phyloP scores from a whole-genome alignment of 2,113 vertebrate genomes.

The Sinocyclocheilus grahami region DNA sequence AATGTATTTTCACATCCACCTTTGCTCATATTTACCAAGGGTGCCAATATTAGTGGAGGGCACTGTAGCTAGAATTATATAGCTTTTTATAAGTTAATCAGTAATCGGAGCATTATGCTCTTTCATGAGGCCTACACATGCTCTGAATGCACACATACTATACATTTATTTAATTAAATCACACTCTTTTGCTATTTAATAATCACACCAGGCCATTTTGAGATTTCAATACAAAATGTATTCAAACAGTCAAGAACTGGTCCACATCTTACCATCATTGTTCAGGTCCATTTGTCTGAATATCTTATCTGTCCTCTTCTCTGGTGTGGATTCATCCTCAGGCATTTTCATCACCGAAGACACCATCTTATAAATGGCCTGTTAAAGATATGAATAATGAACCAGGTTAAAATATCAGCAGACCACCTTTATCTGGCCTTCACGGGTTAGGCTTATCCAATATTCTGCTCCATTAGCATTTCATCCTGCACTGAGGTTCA shows the following conservation, averaged over 20 bases:
- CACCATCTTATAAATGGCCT: constrained; percentile 99
- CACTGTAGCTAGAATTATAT: too few species aligned
- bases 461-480: not conserved
- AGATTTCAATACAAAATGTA: not conserved
- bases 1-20: too few species aligned
- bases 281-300: constrained; percentile 99
- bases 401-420: constrained; percentile 26
- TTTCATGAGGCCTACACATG: not conserved
- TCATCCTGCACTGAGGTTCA: not conserved
- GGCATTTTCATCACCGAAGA: constrained; percentile 99
- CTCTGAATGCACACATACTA: not conserved
- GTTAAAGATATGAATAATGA: constrained; percentile 32
- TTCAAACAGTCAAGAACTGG: not conserved
- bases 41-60: too few species aligned
- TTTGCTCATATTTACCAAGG: too few species aligned
- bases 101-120: not conserved
- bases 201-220: not conserved
- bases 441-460: not conserved
- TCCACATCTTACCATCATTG: constrained; percentile 89
- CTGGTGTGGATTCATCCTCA: constrained; percentile 96
- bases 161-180: not conserved
- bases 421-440: constrained; percentile 32
- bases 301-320: constrained; percentile 99
- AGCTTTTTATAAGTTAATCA: too few species aligned
- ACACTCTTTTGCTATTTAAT: not conserved